Percentiles rank a stretch among this genome's conserved stretches.
phyloP scores from a whole-genome alignment of 2,888 invertebrate genomes.

The Rosalia funebris region DNA sequence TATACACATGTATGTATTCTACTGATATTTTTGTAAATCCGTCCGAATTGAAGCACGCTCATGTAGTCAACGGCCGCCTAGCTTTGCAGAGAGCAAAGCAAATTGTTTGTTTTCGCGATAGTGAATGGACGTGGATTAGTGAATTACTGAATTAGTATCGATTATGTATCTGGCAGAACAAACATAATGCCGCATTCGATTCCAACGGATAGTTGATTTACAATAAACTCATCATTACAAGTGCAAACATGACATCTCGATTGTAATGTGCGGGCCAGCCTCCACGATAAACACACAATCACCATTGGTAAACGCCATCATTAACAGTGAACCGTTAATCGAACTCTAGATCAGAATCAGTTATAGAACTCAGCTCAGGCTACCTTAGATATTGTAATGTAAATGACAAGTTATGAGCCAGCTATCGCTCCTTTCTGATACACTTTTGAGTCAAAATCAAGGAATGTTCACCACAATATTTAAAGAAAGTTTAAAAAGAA shows the following conservation, averaged over 20 bases:
- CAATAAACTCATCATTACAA: conserved; percentile 56
- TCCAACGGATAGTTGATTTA: conserved; percentile 47
- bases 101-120: conserved; percentile 28
- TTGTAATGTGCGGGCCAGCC: conserved; percentile 42
- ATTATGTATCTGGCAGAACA: conserved; percentile 55
- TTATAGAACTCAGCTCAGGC: no score
- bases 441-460: no score
- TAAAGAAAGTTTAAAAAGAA: no score
- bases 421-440: no score
- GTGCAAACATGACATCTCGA: conserved; percentile 62
- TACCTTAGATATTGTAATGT: no score
- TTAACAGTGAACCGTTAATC: conserved; percentile 6
- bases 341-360: no score
- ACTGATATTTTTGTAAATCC: conserved; percentile 5
- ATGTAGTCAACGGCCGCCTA: not conserved
- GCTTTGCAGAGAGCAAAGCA: conserved; percentile 15
- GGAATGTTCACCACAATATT: no score
- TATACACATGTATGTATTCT: not conserved
- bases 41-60: not conserved
- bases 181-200: conserved; percentile 49
- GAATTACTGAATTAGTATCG: conserved; percentile 58
- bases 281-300: conserved; percentile 25
- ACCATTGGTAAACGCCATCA: conserved; percentile 12
- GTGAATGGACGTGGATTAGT: conserved; percentile 31
- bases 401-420: no score